Percentiles rank a stretch among this genome's conserved stretches.
Evolutionary conservation across 2,888 invertebrate species (phyloP).

Genomic region (Chloromyia formosa): DNA sequence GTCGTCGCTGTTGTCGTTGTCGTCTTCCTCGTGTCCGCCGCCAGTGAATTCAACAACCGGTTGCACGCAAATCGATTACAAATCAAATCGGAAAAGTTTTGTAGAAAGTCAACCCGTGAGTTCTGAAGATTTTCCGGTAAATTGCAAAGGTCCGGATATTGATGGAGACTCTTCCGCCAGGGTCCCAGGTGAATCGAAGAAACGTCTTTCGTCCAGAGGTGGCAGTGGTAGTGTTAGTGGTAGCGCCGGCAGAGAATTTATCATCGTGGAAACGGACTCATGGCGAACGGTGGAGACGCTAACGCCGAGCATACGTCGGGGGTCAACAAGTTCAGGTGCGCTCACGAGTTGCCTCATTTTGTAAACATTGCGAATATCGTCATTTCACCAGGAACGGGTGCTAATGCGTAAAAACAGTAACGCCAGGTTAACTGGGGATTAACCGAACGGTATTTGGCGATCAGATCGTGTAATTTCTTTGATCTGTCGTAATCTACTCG

Average conservation of each 20-base stretch:
- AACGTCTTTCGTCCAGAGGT: not conserved
- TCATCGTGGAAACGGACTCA: constrained; percentile 52
- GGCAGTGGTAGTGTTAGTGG: too few relatives aligned
- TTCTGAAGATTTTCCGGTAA: not conserved
- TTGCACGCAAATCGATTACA: constrained; percentile 10
- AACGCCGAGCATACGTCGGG: constrained; percentile 10
- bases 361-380: constrained; percentile 1
- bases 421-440: too few relatives aligned
- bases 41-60: not conserved
- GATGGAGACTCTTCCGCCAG: not conserved
- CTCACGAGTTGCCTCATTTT: not conserved
- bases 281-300: constrained; percentile 54
- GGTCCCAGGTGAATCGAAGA: not conserved
- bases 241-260: not conserved
- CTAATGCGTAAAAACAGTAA: too few relatives aligned
- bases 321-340: constrained; percentile 32
- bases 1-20: not conserved
- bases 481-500: too few relatives aligned
- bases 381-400: too few relatives aligned
- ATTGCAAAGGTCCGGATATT: not conserved
- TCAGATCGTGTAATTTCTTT: too few relatives aligned
- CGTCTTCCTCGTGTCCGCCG: not conserved
- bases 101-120: constrained; percentile 7
- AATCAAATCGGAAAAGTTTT: constrained; percentile 39
- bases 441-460: too few relatives aligned